Conservation (phyloP, 2,888 invertebrate species). For the Megamerina dolium region DNA sequence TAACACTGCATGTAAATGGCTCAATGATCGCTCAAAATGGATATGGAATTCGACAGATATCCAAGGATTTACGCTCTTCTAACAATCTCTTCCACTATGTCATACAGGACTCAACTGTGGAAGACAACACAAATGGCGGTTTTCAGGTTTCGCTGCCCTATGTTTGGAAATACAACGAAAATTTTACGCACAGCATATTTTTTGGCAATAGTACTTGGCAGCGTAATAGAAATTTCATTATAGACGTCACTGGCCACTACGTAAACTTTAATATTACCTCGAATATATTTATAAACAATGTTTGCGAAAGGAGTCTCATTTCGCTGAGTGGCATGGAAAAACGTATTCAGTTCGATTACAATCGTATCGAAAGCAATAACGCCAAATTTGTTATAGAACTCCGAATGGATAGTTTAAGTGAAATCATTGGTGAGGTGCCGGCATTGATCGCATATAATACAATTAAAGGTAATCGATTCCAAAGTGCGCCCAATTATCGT, state of each 20-base stretch:
- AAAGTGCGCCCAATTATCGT: constrained; percentile 31
- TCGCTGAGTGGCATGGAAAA: constrained; percentile 94
- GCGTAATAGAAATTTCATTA: constrained; percentile 76
- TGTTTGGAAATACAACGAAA: constrained; percentile 92
- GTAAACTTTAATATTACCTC: constrained; percentile 80
- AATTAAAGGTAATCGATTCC: constrained; percentile 63
- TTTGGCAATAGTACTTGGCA: constrained; percentile 84
- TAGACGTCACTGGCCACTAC: constrained; percentile 89
- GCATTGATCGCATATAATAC: constrained; percentile 75
- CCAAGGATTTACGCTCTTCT: constrained; percentile 87
- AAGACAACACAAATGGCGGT: constrained; percentile 79
- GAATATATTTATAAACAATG: constrained; percentile 79
- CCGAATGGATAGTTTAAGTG: constrained; percentile 84
- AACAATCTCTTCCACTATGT: constrained; percentile 97
- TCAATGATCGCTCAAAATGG: constrained; percentile 82
- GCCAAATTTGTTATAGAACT: constrained; percentile 83
- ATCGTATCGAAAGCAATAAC: constrained; percentile 71
- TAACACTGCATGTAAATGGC: constrained; percentile 82
- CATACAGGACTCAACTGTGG: constrained; percentile 77
- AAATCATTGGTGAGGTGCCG: constrained; percentile 77
- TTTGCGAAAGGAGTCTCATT: constrained; percentile 73
- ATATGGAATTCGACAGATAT: constrained; percentile 80
- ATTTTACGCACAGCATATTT: constrained; percentile 84
- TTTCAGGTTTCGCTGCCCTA: constrained; percentile 86
- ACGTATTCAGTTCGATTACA: constrained; percentile 75